Evolutionary conservation across 2,888 invertebrate species (phyloP), one percentile per base, ranked within the genome.

Genomic region (Zonitis immaculata): DNA sequence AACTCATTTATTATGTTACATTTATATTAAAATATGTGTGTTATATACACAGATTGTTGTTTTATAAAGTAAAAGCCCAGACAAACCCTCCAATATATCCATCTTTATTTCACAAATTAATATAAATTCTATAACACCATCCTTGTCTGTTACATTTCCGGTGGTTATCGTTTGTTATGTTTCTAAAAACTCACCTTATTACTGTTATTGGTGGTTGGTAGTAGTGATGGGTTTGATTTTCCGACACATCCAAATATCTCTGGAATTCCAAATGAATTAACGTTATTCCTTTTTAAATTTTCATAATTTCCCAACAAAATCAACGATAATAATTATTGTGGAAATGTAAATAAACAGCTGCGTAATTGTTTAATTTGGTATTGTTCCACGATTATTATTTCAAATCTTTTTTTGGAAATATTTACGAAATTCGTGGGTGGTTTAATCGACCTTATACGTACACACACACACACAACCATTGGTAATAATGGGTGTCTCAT

Each of bases 31-130:
- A 2, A 7, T 18, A 18, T 35, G 4, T 66, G 63, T n/a, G n/a
- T n/a, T n/a, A n/a, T n/a, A n/a, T n/a, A 63, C 65, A 62, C 62
- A 64, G 62, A 60, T 65, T 65, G n/a, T 66, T 54, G 12, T 2
- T n/a, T 6, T n/a, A n/a, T 12, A 12, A 30, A 52, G 52, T 57
- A 42, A 51, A 49, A 47, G 56, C 56, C 47, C 64, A 28, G 64
- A 65, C 66, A 63, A 57, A 44, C 44, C 47, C 42, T 44, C 44
- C 48, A 47, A 27, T 30, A 42, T 54, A 46, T 52, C 55, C 47
- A 55, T 62, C 62, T 51, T 48, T 55, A 44, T 46, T 43, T 22
- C 11, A 25, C 6, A 42, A 42, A 46, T 28, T 43, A 44, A 35
- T 42, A 51, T 39, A 30, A n/a, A 39, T 42, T n/a, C n/a, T 12